Evolutionary conservation across 1,140 invertebrate genomes (phyloP).

Genomic region (Neuroterus valhalla): DNA sequence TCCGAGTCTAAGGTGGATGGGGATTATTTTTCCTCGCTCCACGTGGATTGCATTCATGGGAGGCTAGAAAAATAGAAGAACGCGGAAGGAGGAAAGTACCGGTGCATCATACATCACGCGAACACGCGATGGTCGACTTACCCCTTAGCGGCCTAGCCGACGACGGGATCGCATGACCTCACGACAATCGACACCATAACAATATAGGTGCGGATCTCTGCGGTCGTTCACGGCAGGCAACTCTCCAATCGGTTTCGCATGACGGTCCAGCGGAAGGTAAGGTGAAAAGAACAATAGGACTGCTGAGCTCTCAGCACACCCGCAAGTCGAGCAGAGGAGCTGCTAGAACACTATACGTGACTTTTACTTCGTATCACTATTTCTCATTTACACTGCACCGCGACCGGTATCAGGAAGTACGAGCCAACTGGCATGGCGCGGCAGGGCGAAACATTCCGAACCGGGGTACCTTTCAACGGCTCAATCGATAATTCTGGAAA

Average conservation of each 20-base stretch:
- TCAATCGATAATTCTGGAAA: not conserved
- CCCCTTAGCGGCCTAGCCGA: conserved; percentile 49
- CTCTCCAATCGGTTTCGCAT: conserved; percentile 36
- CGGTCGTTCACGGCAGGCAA: conserved; percentile 40
- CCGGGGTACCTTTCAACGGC: not conserved
- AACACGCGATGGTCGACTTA: conserved; percentile 55
- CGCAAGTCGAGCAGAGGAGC: no score
- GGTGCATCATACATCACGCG: conserved; percentile 50
- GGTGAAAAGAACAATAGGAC: conserved; percentile 12
- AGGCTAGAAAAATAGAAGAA: conserved; percentile 28
- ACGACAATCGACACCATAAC: conserved; percentile 49
- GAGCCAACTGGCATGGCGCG: no score
- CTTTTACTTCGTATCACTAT: no score
- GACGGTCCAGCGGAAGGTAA: not conserved
- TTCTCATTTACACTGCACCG: no score
- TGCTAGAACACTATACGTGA: no score
- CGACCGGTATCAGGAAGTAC: no score
- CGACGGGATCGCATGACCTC: conserved; percentile 44
- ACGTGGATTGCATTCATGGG: no score
- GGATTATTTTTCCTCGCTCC: no score
- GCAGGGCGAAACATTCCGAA: no score
- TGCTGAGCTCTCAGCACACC: no score
- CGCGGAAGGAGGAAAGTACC: conserved; percentile 41
- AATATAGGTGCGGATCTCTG: conserved; percentile 44
- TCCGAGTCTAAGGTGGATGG: no score